These are phyloP conservation scores for Prionailurus viverrinus DNA, from an alignment of 2,113 vertebrate species.

Conservation along the genomic window DNA sequence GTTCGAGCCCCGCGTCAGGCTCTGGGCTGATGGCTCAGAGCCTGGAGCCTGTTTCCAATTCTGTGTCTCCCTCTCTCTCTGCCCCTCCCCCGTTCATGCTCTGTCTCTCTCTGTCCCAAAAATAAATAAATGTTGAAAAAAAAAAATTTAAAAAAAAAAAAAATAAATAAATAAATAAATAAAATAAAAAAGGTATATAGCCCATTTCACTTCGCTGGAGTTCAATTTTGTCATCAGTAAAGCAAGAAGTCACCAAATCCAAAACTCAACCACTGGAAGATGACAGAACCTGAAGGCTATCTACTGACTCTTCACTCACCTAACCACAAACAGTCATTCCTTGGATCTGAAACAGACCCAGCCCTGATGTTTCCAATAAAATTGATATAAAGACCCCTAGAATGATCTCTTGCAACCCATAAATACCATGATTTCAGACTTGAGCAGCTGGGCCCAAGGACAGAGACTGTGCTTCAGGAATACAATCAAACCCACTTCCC, in stretches of 20 bases:
- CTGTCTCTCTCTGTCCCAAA: no score
- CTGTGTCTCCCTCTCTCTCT: no score
- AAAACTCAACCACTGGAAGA: constrained; percentile 31
- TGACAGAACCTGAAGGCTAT: not conserved
- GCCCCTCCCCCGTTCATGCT: no score
- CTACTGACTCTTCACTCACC: not conserved
- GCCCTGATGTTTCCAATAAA: not conserved
- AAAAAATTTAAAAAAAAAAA: no score
- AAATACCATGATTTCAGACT: constrained; percentile 45
- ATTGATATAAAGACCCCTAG: not conserved
- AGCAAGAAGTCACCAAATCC: constrained; percentile 2
- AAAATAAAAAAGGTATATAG: not conserved
- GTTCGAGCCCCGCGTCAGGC: no score
- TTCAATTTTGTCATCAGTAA: constrained; percentile 20
- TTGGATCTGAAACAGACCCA: not conserved
- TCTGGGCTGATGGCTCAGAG: no score
- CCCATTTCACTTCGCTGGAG: constrained; percentile 29
- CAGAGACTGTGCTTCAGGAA: not conserved
- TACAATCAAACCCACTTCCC: constrained; percentile 5
- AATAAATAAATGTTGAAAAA: no score
- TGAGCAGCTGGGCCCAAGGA: not conserved
- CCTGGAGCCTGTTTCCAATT: no score
- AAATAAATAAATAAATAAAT: no score
- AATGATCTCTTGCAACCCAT: constrained; percentile 1
- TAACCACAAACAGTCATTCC: not conserved